Evolutionary conservation across 2,797 vertebrate genomes (phyloP).

Genomic region (Eidolon dupreanum): DNA sequence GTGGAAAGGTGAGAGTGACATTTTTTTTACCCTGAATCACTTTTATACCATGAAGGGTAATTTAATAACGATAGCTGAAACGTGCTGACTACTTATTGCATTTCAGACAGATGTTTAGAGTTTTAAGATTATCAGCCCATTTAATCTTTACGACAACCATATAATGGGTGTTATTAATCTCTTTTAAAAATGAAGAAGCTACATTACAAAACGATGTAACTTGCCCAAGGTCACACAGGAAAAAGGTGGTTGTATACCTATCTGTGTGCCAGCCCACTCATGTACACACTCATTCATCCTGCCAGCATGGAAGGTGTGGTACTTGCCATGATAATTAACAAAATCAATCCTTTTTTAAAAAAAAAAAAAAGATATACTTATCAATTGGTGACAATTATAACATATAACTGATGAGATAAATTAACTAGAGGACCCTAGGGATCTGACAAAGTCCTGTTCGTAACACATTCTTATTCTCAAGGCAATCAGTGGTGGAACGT

Average conservation of each 20-base stretch:
- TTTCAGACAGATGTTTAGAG: not conserved
- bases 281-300: not conserved
- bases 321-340: not conserved
- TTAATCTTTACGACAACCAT: slow-evolving; percentile 47
- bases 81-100: not conserved
- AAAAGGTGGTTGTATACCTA: not conserved
- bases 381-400: not conserved
- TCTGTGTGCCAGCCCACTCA: too few species aligned
- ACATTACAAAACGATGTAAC: not conserved
- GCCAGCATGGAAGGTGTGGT: not conserved
- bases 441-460: not conserved
- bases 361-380: not conserved
- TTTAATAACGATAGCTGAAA: not conserved
- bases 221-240: not conserved
- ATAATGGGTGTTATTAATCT: not conserved
- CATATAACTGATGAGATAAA: not conserved
- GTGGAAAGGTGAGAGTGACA: not conserved
- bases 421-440: not conserved
- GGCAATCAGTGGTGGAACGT: not conserved
- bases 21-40: not conserved
- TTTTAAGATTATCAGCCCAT: not conserved
- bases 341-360: not conserved
- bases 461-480: not conserved
- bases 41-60: not conserved
- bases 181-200: slow-evolving; percentile 34